These are phyloP conservation scores for Hypotaenidia philippensis DNA, from an alignment of 2,797 vertebrate genomes.

Conservation along the genomic window DNA sequence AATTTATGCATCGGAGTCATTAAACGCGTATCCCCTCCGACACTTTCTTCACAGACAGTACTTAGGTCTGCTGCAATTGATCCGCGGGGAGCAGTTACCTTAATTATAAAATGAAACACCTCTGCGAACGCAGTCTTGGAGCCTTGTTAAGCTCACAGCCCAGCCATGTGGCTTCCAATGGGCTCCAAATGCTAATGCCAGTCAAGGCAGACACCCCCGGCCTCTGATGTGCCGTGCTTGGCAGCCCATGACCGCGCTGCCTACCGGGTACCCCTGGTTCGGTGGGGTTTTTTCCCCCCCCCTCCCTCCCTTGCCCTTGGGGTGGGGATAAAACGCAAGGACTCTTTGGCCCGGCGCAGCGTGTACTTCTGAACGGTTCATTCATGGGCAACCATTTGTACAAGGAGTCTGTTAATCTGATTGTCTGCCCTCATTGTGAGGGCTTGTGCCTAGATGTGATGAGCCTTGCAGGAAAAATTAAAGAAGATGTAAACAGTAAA, in stretches of 20 bases:
- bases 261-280: not conserved
- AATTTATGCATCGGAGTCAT: slow-evolving; percentile 71
- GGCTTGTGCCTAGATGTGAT: slow-evolving; percentile 71
- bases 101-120: slow-evolving; percentile 81
- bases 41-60: slow-evolving; percentile 32
- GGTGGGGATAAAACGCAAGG: slow-evolving; percentile 48
- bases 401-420: slow-evolving; percentile 64
- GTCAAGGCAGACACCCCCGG: not conserved
- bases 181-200: slow-evolving; percentile 62
- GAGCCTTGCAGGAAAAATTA: slow-evolving; percentile 85
- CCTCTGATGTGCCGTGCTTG: not conserved
- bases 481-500: slow-evolving; percentile 86
- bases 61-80: slow-evolving; percentile 67
- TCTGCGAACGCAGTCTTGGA: slow-evolving; percentile 67
- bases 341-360: slow-evolving; percentile 49
- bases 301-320: slow-evolving; percentile 36
- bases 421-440: slow-evolving; percentile 71
- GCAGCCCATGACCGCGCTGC: not conserved
- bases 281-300: not conserved
- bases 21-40: slow-evolving; percentile 54
- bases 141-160: slow-evolving; percentile 70
- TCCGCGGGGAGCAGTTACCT: slow-evolving; percentile 74
- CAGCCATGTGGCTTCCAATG: slow-evolving; percentile 53
- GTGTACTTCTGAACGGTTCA: slow-evolving; percentile 63
- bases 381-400: slow-evolving; percentile 71